Evolutionary conservation across 2,888 invertebrate genomes (phyloP).

Genomic region (Oligia latruncula): DNA sequence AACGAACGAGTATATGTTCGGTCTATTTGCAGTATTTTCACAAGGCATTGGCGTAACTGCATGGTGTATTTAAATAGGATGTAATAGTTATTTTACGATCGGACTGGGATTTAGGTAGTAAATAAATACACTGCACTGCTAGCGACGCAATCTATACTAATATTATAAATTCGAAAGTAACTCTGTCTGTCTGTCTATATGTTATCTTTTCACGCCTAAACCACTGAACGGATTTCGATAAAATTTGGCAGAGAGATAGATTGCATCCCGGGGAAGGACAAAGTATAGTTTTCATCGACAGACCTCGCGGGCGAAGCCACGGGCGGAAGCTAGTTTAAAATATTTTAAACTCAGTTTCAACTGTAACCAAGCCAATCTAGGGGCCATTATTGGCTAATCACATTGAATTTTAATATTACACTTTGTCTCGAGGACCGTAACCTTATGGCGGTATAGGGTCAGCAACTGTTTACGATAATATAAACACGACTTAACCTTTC

Average conservation of each 20-base stretch:
- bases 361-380: not conserved
- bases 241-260: too few relatives aligned
- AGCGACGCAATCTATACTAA: not conserved
- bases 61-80: not conserved
- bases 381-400: not conserved
- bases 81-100: not conserved
- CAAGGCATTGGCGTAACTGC: not conserved
- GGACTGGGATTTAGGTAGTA: not conserved
- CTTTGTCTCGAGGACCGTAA: not conserved
- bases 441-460: not conserved
- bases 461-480: not conserved
- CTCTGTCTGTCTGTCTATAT: too few relatives aligned
- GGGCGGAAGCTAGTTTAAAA: not conserved
- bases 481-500: not conserved
- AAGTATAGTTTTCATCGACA: too few relatives aligned
- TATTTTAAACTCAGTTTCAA: not conserved
- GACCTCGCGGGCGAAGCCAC: too few relatives aligned
- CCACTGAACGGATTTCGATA: too few relatives aligned
- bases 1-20: not conserved
- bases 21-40: conserved; percentile 16
- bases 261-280: too few relatives aligned
- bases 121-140: not conserved
- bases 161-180: too few relatives aligned
- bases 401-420: not conserved
- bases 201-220: too few relatives aligned